Conservation (phyloP, 2,113 vertebrate genomes). For the Leptodactylus fuscus region DNA sequence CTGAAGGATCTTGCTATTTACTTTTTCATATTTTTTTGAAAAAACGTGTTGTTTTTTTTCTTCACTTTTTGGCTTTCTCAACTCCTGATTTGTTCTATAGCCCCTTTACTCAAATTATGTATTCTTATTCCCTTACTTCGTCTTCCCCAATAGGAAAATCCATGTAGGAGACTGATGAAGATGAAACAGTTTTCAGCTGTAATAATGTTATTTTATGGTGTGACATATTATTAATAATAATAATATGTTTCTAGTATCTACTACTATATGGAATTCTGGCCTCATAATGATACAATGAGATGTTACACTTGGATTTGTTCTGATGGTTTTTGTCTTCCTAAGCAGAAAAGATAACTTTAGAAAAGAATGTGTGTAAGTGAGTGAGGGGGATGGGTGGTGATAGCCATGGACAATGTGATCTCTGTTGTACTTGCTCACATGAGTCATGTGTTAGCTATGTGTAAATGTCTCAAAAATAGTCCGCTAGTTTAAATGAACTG, state of each 20-base stretch:
- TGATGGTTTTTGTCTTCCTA: background rate
- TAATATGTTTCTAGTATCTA: background rate
- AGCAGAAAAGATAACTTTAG: constrained; percentile 14
- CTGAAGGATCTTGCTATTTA: too few relatives aligned
- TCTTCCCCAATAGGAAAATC: too few relatives aligned
- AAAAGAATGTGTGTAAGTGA: background rate
- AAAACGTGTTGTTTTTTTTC: too few relatives aligned
- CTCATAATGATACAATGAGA: background rate
- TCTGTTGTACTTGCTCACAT: constrained; percentile 5
- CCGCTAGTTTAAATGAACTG: constrained; percentile 32
- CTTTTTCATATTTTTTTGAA: too few relatives aligned
- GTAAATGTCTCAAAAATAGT: constrained; percentile 45
- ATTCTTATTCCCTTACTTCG: too few relatives aligned
- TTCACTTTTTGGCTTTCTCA: too few relatives aligned
- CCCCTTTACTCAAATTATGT: too few relatives aligned
- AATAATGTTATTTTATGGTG: too few relatives aligned
- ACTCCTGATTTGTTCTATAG: too few relatives aligned
- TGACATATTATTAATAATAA: background rate
- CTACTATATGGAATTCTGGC: background rate
- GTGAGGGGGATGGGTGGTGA: constrained; percentile 10
- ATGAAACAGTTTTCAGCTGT: too few relatives aligned
- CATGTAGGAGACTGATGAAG: too few relatives aligned
- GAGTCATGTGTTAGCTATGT: constrained; percentile 14
- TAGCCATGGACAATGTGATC: background rate
- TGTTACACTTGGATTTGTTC: background rate